Evolutionary conservation across 2,797 vertebrate genomes (phyloP).

Genomic region (Acanthis flammea): DNA sequence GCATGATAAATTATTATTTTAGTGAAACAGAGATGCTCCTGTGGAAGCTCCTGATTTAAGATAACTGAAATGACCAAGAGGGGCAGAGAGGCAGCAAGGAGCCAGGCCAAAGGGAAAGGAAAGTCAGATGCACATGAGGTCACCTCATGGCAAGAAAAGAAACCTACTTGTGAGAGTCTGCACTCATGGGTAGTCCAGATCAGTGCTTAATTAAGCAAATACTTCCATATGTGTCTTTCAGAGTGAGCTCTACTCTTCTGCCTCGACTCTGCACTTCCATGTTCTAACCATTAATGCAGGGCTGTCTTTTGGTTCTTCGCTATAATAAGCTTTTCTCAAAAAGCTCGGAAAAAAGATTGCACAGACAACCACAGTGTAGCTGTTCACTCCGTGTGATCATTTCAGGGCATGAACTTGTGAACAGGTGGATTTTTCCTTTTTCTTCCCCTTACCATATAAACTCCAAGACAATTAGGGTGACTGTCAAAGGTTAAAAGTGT

Average conservation of each 20-base stretch:
- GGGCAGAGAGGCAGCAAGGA: slow-evolving; percentile 56
- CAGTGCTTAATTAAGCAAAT: slow-evolving; percentile 57
- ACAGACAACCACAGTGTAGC: not conserved
- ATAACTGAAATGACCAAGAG: not conserved
- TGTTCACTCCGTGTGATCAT: not conserved
- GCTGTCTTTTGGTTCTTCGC: not conserved
- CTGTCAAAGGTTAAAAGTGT: slow-evolving; percentile 13
- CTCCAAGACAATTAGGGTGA: not conserved
- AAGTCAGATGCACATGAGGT: slow-evolving; percentile 57
- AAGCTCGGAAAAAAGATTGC: slow-evolving; percentile 39
- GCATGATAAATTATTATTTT: not conserved
- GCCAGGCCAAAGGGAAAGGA: slow-evolving; percentile 61
- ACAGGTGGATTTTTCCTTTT: not conserved
- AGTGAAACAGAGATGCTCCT: slow-evolving; percentile 12
- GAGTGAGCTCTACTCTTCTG: not conserved
- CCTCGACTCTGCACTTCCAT: not conserved
- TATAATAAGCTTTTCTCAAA: not conserved
- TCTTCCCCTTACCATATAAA: not conserved
- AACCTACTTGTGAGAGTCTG: slow-evolving; percentile 44
- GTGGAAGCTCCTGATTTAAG: not conserved
- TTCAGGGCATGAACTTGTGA: slow-evolving; percentile 13
- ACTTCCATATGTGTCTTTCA: slow-evolving; percentile 43
- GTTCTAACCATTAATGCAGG: not conserved
- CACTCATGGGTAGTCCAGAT: slow-evolving; percentile 35
- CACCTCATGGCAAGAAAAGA: slow-evolving; percentile 61